Conservation (phyloP, 2,113 vertebrate genomes). For the Xenus cinereus region DNA sequence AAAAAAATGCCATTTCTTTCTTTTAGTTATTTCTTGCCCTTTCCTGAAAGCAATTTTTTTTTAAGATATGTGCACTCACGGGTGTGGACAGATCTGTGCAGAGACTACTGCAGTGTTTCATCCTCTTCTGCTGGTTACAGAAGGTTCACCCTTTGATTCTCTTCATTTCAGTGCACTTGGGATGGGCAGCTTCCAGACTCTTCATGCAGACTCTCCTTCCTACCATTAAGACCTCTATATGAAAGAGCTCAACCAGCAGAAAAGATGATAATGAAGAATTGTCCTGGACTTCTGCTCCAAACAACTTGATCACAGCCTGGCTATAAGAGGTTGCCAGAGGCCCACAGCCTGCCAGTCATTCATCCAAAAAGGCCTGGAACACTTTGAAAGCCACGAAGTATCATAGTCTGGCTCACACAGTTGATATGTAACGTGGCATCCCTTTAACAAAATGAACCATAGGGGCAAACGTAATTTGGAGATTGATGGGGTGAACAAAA, state of each 20-base stretch:
- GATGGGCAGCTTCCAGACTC: not conserved
- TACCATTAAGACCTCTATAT: not conserved
- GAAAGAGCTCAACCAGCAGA: not conserved
- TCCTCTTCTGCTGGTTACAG: not conserved
- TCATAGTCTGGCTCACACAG: not conserved
- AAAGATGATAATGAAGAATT: not conserved
- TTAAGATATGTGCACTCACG: not conserved
- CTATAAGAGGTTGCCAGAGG: not conserved
- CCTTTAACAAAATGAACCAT: not conserved
- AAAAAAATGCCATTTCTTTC: not conserved
- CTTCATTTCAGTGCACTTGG: not conserved
- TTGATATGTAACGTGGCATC: not conserved
- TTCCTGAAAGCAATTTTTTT: not conserved
- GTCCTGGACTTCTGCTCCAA: not conserved
- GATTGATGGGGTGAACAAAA: not conserved
- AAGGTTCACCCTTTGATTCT: not conserved
- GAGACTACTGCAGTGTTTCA: not conserved
- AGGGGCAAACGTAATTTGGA: not conserved
- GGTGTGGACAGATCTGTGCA: not conserved
- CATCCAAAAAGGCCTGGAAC: not conserved
- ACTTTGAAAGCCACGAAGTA: not conserved
- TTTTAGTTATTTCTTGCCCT: not conserved
- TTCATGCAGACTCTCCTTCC: not conserved
- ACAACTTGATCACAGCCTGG: not conserved
- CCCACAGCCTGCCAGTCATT: not conserved